Conservation (phyloP, 2,113 vertebrate genomes). For the Platysternon megacephalum region DNA sequence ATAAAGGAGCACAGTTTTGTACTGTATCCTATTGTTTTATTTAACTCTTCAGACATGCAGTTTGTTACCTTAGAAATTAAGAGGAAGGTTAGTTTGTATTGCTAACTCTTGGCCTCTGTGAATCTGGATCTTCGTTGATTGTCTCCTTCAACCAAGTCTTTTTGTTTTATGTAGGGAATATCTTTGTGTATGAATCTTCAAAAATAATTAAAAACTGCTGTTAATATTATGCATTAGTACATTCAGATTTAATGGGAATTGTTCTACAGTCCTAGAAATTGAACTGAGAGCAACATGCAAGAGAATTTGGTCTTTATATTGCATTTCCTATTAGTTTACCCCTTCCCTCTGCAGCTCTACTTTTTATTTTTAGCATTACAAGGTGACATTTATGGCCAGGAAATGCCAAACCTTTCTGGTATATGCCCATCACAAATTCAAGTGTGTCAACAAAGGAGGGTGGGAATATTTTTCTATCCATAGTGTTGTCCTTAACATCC, state of each 20-base stretch:
- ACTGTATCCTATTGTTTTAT: neutral
- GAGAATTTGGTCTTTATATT: neutral
- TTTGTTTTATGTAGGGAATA: neutral
- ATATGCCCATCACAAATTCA: neutral
- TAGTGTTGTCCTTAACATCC: neutral
- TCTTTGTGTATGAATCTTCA: neutral
- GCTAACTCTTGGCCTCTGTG: neutral
- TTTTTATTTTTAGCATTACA: neutral
- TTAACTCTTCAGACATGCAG: neutral
- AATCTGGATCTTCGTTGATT: neutral
- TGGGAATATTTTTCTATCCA: neutral
- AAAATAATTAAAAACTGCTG: neutral
- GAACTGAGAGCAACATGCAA: neutral
- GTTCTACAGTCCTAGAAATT: neutral
- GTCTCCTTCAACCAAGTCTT: neutral
- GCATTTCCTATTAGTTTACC: neutral
- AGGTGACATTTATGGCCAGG: neutral
- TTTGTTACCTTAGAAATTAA: neutral
- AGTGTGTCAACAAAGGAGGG: neutral
- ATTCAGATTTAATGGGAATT: neutral
- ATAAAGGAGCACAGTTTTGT: neutral
- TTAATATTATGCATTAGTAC: neutral
- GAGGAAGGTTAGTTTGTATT: neutral
- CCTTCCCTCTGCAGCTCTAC: neutral
- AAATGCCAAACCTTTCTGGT: neutral